Percentiles rank a stretch among this genome's conserved stretches.
These are phyloP conservation scores for Caenorhabditis sp. DNA, from an alignment of 2,888 invertebrate genomes.

Conservation along the genomic window DNA sequence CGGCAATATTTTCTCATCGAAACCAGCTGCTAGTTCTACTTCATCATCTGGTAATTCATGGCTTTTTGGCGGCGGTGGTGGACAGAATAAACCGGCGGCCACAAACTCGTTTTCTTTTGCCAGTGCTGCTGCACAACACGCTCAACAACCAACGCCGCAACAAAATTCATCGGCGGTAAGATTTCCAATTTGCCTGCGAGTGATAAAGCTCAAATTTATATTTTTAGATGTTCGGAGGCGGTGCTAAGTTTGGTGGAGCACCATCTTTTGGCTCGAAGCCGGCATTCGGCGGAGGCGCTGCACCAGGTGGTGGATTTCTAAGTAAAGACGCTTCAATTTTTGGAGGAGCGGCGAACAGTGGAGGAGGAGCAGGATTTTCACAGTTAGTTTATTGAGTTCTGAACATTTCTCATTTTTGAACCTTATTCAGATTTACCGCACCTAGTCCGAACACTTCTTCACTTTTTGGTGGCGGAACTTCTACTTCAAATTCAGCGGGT, in stretches of 20 bases:
- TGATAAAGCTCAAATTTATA: not conserved
- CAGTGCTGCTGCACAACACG: constrained; percentile 6
- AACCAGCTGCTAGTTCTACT: constrained; percentile 18
- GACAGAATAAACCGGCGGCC: constrained; percentile 14
- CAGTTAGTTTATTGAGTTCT: constrained; percentile 15
- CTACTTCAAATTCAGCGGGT: not conserved
- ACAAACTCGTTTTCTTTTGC: constrained; percentile 22
- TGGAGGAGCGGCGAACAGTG: constrained; percentile 13
- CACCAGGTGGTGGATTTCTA: constrained; percentile 15
- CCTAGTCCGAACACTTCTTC: constrained; percentile 4
- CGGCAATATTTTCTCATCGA: not conserved
- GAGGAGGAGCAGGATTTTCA: constrained; percentile 25
- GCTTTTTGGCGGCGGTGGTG: constrained; percentile 21
- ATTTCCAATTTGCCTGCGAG: not conserved
- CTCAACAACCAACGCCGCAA: not conserved
- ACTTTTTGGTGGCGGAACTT: constrained; percentile 34
- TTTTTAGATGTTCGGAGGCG: constrained; percentile 18
- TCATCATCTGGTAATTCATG: constrained; percentile 12
- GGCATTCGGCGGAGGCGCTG: constrained; percentile 22
- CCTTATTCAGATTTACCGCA: constrained; percentile 9
- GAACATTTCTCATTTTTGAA: not conserved
- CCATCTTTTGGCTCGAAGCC: constrained; percentile 34
- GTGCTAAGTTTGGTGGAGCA: constrained; percentile 26
- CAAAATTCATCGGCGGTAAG: not conserved
- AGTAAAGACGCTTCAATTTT: constrained; percentile 38